Base-by-base conservation (phyloP, 2,888 invertebrate species). In the Micropterix aruncella region DNA sequence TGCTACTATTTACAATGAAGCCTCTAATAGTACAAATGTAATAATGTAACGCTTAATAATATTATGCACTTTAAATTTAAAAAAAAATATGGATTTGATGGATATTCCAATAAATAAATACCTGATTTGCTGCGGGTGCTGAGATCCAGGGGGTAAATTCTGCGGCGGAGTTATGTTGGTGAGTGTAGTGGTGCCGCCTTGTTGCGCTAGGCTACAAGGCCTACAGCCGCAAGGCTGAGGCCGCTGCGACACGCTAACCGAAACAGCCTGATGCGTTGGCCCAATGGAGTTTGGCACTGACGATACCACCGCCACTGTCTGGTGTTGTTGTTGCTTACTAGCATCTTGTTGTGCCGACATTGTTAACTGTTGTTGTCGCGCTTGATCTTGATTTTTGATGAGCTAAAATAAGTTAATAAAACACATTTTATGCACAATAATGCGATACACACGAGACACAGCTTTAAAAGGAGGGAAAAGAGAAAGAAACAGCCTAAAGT, bases 161-260 rank as follows among this genome's bases (percentile, higher is more conserved):
- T 85, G 86, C 55, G 85, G 65, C 1, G 85, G 81, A 3, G 86
- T 82, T 83, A 86, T 84, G 3, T 82, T 80, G 2, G 83, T 79
- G 45, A 85, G 79, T 27, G 79, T 77, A 1, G 70, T 78, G 51
- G 76, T 77, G 42, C 63, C 62, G 1, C 70, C 60, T 50, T 70
- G 74, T 46, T 66, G 65, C 49, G 68, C 68, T 7, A 65, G 59
- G 0, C 60, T 58, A 1, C n/a, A n/a, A n/a, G n/a, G n/a, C 55
- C 58, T 1, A 57, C 57, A 0, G 58, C 49, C 19, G n/a, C 57
- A 64, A 44, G 65, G 65, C 40, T 64, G 65, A 15, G 27, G n/a
- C 14, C 36, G 42, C 46, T 62, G 62, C 5, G 38, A 4, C 16
- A 38, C 14, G n/a, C 12, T 16, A 9, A 38, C 38, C 4, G 38